Evolutionary conservation across 2,113 vertebrate genomes (phyloP).

Genomic region (Hydrochoerus hydrochaeris): DNA sequence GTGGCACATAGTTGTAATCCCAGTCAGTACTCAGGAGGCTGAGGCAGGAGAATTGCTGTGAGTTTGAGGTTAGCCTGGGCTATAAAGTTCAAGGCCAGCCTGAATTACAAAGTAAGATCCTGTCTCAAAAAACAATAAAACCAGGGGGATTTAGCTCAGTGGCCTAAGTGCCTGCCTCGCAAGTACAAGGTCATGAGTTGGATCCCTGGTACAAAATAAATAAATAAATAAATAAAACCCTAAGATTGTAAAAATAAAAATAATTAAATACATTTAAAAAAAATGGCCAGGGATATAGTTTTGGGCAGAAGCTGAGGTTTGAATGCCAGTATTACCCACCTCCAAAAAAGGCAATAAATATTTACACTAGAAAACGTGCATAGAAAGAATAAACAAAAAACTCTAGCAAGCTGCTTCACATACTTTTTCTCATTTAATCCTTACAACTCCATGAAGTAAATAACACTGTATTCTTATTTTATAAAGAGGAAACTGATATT

Average conservation of each 20-base stretch:
- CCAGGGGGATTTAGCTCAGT: too few relatives aligned
- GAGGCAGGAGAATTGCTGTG: not conserved
- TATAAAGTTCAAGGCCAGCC: not conserved
- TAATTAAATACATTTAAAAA: not conserved
- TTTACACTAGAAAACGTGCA: slow-evolving; percentile 35
- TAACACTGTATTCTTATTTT: not conserved
- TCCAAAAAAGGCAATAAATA: not conserved
- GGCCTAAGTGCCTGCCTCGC: too few relatives aligned
- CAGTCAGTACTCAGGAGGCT: not conserved
- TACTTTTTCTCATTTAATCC: not conserved
- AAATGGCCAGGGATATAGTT: not conserved
- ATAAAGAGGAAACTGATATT: not conserved
- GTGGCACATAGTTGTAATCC: not conserved
- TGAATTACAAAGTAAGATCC: not conserved
- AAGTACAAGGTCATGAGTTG: too few relatives aligned
- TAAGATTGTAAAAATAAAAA: not conserved
- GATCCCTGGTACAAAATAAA: too few relatives aligned
- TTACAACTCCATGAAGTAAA: not conserved
- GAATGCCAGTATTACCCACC: not conserved
- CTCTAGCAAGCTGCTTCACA: not conserved
- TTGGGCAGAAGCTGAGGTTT: not conserved
- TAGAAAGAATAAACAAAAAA: not conserved
- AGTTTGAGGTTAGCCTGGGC: not conserved
- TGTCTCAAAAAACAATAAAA: not conserved
- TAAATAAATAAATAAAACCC: too few relatives aligned